Evolutionary conservation across 2,888 invertebrate genomes (phyloP).

Genomic region (Deilephila porcellus): DNA sequence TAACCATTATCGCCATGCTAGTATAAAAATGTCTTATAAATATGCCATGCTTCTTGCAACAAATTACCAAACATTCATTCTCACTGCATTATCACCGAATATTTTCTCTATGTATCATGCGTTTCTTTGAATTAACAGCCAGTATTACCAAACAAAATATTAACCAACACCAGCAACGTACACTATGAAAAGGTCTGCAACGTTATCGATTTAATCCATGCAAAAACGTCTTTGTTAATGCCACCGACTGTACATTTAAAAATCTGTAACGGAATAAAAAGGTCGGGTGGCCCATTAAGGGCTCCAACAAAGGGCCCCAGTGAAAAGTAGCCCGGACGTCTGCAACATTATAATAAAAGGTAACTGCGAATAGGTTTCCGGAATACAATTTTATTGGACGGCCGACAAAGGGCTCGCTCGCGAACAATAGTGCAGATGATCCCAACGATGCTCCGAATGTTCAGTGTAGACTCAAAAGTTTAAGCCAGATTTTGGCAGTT

Average conservation of each 20-base stretch:
- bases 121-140: no score
- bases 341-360: conserved; percentile 83
- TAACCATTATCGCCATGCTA: no score
- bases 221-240: conserved; percentile 33
- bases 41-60: no score
- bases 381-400: conserved; percentile 82
- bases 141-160: no score
- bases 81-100: no score
- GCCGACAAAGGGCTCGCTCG: conserved; percentile 64
- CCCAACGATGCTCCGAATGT: not conserved
- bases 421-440: conserved; percentile 25
- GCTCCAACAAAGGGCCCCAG: conserved; percentile 68
- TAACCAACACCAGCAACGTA: not conserved
- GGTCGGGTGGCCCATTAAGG: conserved; percentile 71
- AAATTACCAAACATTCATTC: no score
- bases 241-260: conserved; percentile 58
- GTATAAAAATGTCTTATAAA: no score
- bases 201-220: conserved; percentile 16
- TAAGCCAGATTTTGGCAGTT: not conserved
- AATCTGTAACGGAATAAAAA: conserved; percentile 79
- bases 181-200: not conserved
- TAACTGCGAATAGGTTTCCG: conserved; percentile 81
- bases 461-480: not conserved
- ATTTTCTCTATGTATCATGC: no score
- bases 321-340: conserved; percentile 75